Conservation (phyloP, 2,888 invertebrate genomes). For the Argyresthia goedartella region DNA sequence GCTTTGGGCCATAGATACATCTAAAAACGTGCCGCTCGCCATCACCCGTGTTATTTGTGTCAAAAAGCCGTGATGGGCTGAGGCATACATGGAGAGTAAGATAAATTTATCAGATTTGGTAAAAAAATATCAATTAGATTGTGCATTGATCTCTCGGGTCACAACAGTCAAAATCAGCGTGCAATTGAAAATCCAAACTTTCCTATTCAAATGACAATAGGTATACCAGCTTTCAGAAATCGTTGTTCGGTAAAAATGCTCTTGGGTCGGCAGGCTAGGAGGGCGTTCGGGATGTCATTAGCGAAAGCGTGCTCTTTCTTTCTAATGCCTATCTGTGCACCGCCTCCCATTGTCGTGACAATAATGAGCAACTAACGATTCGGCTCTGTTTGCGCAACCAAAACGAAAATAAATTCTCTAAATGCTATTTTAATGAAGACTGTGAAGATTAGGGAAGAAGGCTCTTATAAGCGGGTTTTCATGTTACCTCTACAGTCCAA, state of each 20-base stretch:
- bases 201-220: not conserved
- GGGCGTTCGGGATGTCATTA: conserved; percentile 57
- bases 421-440: no score
- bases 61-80: conserved; percentile 9
- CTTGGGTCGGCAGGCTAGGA: conserved; percentile 30
- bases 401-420: conserved; percentile 14
- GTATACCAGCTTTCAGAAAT: not conserved
- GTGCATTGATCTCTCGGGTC: no score
- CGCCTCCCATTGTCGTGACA: conserved; percentile 55
- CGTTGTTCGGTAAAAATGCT: conserved; percentile 49
- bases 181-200: not conserved
- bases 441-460: no score
- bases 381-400: conserved; percentile 26
- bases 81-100: not conserved
- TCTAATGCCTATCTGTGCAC: conserved; percentile 64
- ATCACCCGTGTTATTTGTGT: conserved; percentile 22
- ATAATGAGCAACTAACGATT: conserved; percentile 66
- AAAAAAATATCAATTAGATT: no score
- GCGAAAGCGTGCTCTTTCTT: conserved; percentile 60
- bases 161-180: not conserved
- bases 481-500: no score
- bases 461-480: no score
- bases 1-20: conserved; percentile 16
- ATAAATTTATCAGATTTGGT: no score
- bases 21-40: conserved; percentile 21